Conservation (phyloP, 2,888 invertebrate genomes). For the Andrena haemorrhoa region DNA sequence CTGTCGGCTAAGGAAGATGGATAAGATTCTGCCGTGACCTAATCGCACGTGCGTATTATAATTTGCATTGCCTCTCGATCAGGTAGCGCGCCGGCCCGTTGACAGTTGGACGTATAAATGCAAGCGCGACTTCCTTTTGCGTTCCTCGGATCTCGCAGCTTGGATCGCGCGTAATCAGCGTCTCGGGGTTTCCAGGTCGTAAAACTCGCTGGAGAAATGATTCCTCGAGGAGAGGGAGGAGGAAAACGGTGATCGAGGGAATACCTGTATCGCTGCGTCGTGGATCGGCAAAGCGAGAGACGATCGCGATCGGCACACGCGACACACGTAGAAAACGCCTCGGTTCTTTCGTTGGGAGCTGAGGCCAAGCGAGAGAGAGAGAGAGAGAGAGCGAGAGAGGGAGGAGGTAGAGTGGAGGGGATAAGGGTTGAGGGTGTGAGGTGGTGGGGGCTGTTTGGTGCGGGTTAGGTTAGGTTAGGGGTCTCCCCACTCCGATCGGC, state of each 20-base stretch:
- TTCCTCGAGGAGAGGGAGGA: slow-evolving; percentile 19
- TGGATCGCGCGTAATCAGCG: slow-evolving; percentile 28
- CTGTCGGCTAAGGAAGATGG: too few species aligned
- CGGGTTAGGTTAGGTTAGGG: slow-evolving; percentile 81
- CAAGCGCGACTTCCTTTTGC: background rate
- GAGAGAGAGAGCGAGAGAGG: background rate
- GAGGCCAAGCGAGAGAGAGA: background rate
- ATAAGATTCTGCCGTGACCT: too few species aligned
- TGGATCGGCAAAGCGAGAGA: slow-evolving; percentile 30
- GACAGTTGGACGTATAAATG: background rate
- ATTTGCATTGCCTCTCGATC: too few species aligned
- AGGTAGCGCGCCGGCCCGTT: background rate
- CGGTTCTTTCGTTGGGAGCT: slow-evolving; percentile 69
- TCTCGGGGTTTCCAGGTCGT: slow-evolving; percentile 1
- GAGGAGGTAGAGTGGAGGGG: slow-evolving; percentile 40
- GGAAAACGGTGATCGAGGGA: slow-evolving; percentile 1
- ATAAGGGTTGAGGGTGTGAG: slow-evolving; percentile 71
- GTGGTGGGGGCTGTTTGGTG: slow-evolving; percentile 75
- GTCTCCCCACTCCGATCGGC: slow-evolving; percentile 70
- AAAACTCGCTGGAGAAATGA: slow-evolving; percentile 42
- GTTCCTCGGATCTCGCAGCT: too few species aligned
- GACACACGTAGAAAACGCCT: slow-evolving; percentile 59
- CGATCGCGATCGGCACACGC: slow-evolving; percentile 59
- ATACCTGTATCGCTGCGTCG: slow-evolving; percentile 33
- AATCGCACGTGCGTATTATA: too few species aligned